These are phyloP conservation scores for Bradypodion pumilum DNA, from an alignment of 2,797 vertebrate species.

Conservation along the genomic window DNA sequence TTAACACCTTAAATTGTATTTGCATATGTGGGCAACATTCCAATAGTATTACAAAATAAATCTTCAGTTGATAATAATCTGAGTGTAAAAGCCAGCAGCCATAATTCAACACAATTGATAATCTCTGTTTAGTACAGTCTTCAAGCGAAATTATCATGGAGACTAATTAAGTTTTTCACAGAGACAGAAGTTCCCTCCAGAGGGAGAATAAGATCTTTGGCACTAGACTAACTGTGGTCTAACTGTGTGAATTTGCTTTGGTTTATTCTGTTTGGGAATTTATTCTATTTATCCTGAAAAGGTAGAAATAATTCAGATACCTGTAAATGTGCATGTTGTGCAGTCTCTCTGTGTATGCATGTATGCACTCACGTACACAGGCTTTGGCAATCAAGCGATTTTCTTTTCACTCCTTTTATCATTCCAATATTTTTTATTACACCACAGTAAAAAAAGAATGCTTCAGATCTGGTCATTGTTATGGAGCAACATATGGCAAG, in stretches of 20 bases:
- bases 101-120: constrained; percentile 67
- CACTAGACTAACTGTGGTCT: constrained; percentile 20
- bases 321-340: neutral
- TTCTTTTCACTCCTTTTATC: neutral
- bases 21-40: constrained; percentile 58
- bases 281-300: neutral
- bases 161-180: constrained; percentile 60
- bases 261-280: neutral
- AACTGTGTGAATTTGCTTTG: constrained; percentile 31
- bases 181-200: constrained; percentile 58
- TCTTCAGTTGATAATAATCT: constrained; percentile 67
- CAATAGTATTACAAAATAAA: constrained; percentile 72
- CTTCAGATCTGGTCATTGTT: constrained; percentile 47
- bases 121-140: constrained; percentile 49
- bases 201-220: constrained; percentile 53
- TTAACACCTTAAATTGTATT: constrained; percentile 63
- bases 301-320: constrained; percentile 19
- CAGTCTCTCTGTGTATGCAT: too few species aligned
- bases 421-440: constrained; percentile 50
- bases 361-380: too few species aligned
- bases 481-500: constrained; percentile 40
- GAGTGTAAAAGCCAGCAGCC: constrained; percentile 65
- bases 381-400: too few species aligned
- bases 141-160: constrained; percentile 59
- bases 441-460: constrained; percentile 29